These are phyloP conservation scores for Ethmia dodecea DNA, from an alignment of 2,888 invertebrate genomes.

Conservation along the genomic window DNA sequence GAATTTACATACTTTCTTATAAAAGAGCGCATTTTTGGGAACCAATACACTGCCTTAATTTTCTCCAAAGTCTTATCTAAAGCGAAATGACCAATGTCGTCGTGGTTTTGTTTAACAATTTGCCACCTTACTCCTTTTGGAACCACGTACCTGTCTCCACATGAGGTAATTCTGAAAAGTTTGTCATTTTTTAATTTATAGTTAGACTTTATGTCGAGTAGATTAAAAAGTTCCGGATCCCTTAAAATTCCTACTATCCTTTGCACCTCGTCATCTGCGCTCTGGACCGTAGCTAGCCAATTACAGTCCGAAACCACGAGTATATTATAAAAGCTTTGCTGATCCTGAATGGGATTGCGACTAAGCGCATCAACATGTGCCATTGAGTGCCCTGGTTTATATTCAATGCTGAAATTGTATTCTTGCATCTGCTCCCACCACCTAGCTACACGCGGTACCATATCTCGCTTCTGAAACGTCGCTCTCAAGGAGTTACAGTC, in stretches of 20 bases:
- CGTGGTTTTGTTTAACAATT: constrained; percentile 11
- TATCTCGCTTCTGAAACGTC: neutral
- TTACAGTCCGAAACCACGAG: neutral
- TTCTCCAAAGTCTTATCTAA: constrained; percentile 15
- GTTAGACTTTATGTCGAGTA: constrained; percentile 12
- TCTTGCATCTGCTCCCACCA: neutral
- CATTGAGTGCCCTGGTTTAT: neutral
- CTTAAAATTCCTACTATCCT: constrained; percentile 8
- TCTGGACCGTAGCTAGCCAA: neutral
- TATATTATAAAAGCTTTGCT: neutral
- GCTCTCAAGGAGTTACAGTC: neutral
- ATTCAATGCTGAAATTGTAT: neutral
- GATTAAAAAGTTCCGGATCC: constrained; percentile 7
- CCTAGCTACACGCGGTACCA: neutral
- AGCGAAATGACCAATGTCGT: constrained; percentile 17
- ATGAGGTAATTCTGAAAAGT: constrained; percentile 8
- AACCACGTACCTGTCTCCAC: constrained; percentile 14
- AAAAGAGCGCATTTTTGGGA: constrained; percentile 37
- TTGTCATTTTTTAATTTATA: constrained; percentile 9
- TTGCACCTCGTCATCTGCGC: neutral
- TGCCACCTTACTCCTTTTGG: constrained; percentile 14
- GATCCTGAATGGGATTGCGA: neutral
- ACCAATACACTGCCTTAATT: constrained; percentile 37
- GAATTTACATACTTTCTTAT: constrained; percentile 41
- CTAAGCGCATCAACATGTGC: neutral